These are phyloP conservation scores for Pelodiscus sinensis DNA, from an alignment of 2,113 vertebrate species.

Conservation along the genomic window DNA sequence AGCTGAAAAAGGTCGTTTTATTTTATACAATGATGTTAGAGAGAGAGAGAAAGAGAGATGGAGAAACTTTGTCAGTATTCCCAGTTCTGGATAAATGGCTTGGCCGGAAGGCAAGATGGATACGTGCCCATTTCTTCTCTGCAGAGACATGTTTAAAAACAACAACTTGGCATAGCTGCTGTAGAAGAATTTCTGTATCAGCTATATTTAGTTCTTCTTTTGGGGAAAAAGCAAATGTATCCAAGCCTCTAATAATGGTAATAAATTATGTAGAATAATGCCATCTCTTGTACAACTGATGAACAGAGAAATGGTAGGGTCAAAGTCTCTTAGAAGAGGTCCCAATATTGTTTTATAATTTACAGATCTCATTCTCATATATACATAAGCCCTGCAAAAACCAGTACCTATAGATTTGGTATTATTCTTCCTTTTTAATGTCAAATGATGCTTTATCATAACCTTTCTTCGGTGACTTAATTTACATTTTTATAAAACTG, in stretches of 20 bases:
- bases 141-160: constrained; percentile 51
- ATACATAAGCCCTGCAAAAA: not conserved
- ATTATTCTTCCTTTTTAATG: not conserved
- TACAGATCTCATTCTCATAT: not conserved
- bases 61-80: constrained; percentile 60
- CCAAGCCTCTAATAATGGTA: not conserved
- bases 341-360: not conserved
- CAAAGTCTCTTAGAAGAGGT: not conserved
- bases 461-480: not conserved
- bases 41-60: not conserved
- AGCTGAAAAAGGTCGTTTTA: constrained; percentile 2
- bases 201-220: not conserved
- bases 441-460: not conserved
- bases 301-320: not conserved
- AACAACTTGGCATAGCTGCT: constrained; percentile 47
- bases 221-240: not conserved
- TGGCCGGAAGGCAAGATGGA: constrained; percentile 58
- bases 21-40: not conserved
- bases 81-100: constrained; percentile 62
- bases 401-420: not conserved
- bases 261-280: not conserved
- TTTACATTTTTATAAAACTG: not conserved
- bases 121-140: constrained; percentile 52
- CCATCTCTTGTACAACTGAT: not conserved
- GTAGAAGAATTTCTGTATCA: constrained; percentile 18